Conservation (phyloP, 35 echinoderm and acorn worm species). For the Eucidaris tribuloides region DNA sequence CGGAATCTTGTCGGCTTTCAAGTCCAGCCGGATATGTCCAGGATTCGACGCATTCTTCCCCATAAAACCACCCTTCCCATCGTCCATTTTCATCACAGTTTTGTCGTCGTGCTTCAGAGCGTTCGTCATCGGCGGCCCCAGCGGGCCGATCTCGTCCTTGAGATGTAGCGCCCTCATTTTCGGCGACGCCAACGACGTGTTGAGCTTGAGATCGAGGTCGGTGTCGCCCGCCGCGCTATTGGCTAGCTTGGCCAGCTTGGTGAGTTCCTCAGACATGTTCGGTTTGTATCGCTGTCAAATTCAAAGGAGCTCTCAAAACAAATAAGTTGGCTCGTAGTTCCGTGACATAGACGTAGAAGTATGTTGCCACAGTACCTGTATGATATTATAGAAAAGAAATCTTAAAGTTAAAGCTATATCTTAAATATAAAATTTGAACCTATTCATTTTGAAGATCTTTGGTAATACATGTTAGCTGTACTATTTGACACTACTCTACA, state of each 20-base stretch:
- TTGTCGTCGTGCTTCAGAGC: slow-evolving; percentile 47
- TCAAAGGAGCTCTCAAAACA: no score
- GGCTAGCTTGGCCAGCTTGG: slow-evolving; percentile 85
- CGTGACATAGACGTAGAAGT: no score
- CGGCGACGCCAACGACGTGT: slow-evolving; percentile 18
- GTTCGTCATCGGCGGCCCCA: not conserved
- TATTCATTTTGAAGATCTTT: no score
- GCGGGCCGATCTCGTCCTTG: slow-evolving; percentile 14
- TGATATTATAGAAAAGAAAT: no score
- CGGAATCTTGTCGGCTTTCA: not conserved
- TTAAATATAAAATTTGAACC: no score
- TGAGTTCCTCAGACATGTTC: slow-evolving; percentile 87
- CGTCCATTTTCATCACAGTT: slow-evolving; percentile 23
- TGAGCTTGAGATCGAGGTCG: slow-evolving; percentile 58
- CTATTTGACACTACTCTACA: no score
- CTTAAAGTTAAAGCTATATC: no score
- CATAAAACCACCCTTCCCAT: not conserved
- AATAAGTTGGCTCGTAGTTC: no score
- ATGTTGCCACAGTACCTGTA: no score
- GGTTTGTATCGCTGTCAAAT: not conserved
- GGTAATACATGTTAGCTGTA: no score
- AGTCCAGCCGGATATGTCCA: no score
- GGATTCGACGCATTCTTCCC: no score
- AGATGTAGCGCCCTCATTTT: slow-evolving; percentile 18
- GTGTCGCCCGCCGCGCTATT: slow-evolving; percentile 77